Percentiles rank a stretch among this genome's conserved stretches.
Conservation (phyloP, 37 sponge, comb jelly and placozoan species). For the Geodia barretti region DNA sequence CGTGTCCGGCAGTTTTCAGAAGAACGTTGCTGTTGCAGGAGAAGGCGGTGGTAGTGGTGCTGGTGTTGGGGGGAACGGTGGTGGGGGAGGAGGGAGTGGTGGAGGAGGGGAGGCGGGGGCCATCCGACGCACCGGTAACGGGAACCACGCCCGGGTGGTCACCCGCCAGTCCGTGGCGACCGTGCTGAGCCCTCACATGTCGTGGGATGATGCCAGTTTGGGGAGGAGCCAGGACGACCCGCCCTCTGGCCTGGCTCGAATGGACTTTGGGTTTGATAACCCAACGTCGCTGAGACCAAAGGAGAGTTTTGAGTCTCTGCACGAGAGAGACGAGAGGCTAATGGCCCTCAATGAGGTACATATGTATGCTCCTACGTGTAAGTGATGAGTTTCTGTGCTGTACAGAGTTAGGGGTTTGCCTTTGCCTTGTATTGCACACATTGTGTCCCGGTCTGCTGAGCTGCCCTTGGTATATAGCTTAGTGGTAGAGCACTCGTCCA, state of each 20-base stretch:
- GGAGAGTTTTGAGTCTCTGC: not conserved
- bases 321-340: constrained; percentile 22
- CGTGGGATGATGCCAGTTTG: constrained; percentile 30
- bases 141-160: not conserved
- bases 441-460: no score
- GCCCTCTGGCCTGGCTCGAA: not conserved
- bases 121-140: not conserved
- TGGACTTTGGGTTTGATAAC: constrained; percentile 32
- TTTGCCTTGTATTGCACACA: no score
- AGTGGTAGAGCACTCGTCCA: no score
- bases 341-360: constrained; percentile 47
- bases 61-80: no score
- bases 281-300: constrained; percentile 6
- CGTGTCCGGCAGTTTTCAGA: not conserved
- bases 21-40: no score
- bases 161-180: no score
- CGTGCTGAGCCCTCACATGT: constrained; percentile 39
- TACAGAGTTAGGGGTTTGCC: no score
- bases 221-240: constrained; percentile 8
- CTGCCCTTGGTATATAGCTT: no score
- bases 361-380: not conserved
- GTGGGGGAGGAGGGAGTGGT: not conserved
- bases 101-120: not conserved
- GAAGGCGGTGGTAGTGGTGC: no score
- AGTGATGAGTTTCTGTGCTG: no score